phyloP scores from a whole-genome alignment of 1,140 invertebrate genomes.

The Scaptodrosophila lebanonensis region DNA sequence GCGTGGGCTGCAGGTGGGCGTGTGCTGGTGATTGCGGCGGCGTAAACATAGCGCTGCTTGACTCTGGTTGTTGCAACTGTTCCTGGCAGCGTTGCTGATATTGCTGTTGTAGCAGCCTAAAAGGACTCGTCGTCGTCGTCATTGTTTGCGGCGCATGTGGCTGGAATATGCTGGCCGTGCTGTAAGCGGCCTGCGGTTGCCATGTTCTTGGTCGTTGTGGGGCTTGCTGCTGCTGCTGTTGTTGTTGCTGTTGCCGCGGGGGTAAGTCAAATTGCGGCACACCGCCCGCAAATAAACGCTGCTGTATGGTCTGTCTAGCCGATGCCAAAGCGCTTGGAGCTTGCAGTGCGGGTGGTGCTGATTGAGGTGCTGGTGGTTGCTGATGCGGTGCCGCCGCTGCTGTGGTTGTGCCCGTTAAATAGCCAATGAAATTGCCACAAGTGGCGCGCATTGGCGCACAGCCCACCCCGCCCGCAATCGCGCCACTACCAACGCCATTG shows the following conservation, averaged over 20 bases:
- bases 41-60: constrained; percentile 35
- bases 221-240: constrained; percentile 4
- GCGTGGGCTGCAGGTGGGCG: constrained; percentile 17
- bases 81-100: constrained; percentile 49
- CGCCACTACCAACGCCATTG: constrained; percentile 40
- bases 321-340: constrained; percentile 47
- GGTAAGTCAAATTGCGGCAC: constrained; percentile 12
- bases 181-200: constrained; percentile 52
- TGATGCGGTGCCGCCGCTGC: constrained; percentile 2
- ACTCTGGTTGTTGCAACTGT: constrained; percentile 27
- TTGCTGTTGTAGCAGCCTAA: constrained; percentile 49
- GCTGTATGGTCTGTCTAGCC: constrained; percentile 66
- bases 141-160: constrained; percentile 24
- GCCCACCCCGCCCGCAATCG: constrained; percentile 34
- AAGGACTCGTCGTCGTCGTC: constrained; percentile 22
- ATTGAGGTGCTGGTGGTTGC: constrained; percentile 5
- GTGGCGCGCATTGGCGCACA: constrained; percentile 17
- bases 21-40: constrained; percentile 51
- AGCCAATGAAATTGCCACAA: constrained; percentile 41
- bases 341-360: constrained; percentile 25
- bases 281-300: constrained; percentile 50
- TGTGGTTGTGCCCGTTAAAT: not conserved
- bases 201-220: constrained; percentile 30
- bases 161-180: constrained; percentile 58
- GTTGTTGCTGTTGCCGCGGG: not conserved